Evolutionary conservation across 1,140 invertebrate species (phyloP), one percentile per base, ranked within the genome.

Genomic region (Procambarus clarkii): DNA sequence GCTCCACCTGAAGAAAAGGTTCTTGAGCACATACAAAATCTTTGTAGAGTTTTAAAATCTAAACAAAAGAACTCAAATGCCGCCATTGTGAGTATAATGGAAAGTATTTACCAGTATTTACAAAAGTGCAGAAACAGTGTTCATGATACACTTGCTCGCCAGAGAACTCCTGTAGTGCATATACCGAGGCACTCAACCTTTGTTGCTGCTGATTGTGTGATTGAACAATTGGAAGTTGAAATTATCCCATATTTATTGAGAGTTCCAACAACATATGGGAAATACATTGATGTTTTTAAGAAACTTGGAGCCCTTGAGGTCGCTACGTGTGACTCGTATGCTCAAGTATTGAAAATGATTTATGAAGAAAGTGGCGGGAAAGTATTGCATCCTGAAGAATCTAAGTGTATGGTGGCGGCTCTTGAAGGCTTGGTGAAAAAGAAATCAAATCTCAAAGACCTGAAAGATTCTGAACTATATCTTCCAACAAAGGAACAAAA

Each of bases 51-150:
- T 45, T 21, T 15, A n/a, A n/a, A n/a, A n/a, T n/a, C n/a, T 1
- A 34, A 5, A 11, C 15, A 44, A 60, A 50, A 45, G 21, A 54
- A 44, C 15, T 9, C 46, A 77, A 46, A 46, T 79, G 48, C 58
- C 1, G 74, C 48, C 8, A 21, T 87, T 7, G 24, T 44, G 13
- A 11, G 15, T 21, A 76, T 87, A 58, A 87, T 87, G 86, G 86
- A 87, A 34, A 77, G 44, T 21, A 87, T 87, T 45, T 87, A 87
- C 34, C 45, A 80, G 34, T 58, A 87, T 13, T 64, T 87, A 24
- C 46, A 50, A 11, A 50, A 76, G 2, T 60, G 50, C 54, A 15
- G n/a, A n/a, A n/a, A n/a, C n/a, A n/a, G n/a, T n/a, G n/a, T n/a
- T n/a, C n/a, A n/a, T n/a, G n/a, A n/a, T 8, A 54, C 15, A 58